Percentiles rank a stretch among this genome's conserved stretches.
Evolutionary conservation across 2,888 invertebrate species (phyloP).

Genomic region (Drosophila emarginata): DNA sequence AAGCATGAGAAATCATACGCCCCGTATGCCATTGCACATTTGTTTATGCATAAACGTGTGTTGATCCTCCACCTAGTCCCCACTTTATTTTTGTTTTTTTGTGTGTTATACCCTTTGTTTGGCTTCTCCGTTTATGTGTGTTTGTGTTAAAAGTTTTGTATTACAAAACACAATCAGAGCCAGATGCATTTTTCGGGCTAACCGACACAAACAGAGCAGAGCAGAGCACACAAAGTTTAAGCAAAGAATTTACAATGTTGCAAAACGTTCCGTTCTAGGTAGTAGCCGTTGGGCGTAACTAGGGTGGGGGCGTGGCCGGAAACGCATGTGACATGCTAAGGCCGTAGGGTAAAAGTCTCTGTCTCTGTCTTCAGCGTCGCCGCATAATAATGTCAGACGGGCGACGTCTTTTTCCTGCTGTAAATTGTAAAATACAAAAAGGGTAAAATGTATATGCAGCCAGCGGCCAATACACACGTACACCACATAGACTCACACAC

Average conservation of each 20-base stretch:
- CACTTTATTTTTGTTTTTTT: neutral
- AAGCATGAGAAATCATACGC: slow-evolving; percentile 62
- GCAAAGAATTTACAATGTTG: slow-evolving; percentile 39
- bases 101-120: slow-evolving; percentile 28
- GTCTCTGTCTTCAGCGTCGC: slow-evolving; percentile 48
- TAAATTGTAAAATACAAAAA: slow-evolving; percentile 59
- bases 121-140: slow-evolving; percentile 49
- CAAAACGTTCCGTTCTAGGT: slow-evolving; percentile 32
- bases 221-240: slow-evolving; percentile 43
- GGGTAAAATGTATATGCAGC: slow-evolving; percentile 41
- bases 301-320: slow-evolving; percentile 35
- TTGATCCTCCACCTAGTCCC: neutral
- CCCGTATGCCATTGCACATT: slow-evolving; percentile 61
- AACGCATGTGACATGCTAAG: slow-evolving; percentile 50
- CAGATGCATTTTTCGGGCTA: slow-evolving; percentile 60
- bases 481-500: slow-evolving; percentile 32
- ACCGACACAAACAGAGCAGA: slow-evolving; percentile 45
- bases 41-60: slow-evolving; percentile 46
- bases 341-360: slow-evolving; percentile 60
- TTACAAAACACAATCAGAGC: slow-evolving; percentile 69
- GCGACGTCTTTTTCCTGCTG: slow-evolving; percentile 73
- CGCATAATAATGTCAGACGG: slow-evolving; percentile 74
- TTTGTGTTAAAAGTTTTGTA: slow-evolving; percentile 62
- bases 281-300: slow-evolving; percentile 24
- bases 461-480: slow-evolving; percentile 33